Base-by-base conservation (phyloP, 2,888 invertebrate genomes). In the Tenodera sinensis region DNA sequence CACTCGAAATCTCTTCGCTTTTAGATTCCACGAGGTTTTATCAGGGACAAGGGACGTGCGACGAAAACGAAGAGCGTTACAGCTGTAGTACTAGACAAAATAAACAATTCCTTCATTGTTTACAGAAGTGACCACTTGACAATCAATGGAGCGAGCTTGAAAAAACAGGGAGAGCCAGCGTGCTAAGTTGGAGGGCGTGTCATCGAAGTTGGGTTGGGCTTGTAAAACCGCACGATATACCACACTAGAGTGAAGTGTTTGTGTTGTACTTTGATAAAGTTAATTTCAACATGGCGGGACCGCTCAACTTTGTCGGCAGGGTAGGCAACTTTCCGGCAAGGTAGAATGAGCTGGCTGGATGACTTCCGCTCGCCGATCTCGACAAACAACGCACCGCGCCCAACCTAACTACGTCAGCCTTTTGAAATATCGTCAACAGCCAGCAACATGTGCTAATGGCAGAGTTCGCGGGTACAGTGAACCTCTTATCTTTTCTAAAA, bases 281-380 rank as follows among this genome's bases (percentile, higher is more conserved):
- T 85, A 54, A 85, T 85, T 85, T 54, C 85, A 85, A 85, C 85
- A 85, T 85, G 85, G 85, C 85, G 47, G 54, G 54, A 71, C 54
- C 54, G 54, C 54, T 71, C 54, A 71, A 71, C 54, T 71, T 71
- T 71, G 54, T 71, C 54, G 54, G 14, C 28, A 28, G 30, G 84
- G n/a, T 27, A 28, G 27, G 54, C n/a, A 85, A 85, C 85, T 85
- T 85, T 85, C 85, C 20, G 42, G 84, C 30, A 84, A 84, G 42
- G 84, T 71, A 71, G 54, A 71, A 71, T 25, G 54, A 71, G 54
- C 54, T 71, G 54, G 54, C 54, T 71, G 54, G 25, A 71, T 71
- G 54, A 71, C 54, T 71, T 71, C 54, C 54, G 54, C 54, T 71
- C 54, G 54, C 20, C 54, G 54, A 71, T 71, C 54, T 71, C 25